A percentile compares a stretch with the other conserved stretches of the same genome.
phyloP scores from a whole-genome alignment of 2,888 invertebrate genomes.

The Orthonevra nobilis region DNA sequence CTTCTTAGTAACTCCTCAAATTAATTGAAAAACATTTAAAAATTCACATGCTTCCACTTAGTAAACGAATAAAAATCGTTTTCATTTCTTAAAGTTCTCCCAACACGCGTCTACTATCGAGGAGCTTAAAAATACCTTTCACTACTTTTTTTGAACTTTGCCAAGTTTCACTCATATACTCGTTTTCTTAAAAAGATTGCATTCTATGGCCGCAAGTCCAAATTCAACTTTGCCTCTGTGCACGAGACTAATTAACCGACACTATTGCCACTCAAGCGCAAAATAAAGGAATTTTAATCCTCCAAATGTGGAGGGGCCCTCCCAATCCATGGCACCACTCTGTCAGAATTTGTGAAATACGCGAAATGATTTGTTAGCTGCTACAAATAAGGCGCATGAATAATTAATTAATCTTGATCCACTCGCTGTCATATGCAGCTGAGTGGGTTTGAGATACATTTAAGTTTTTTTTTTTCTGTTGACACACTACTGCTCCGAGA shows the following conservation, averaged over 20 bases:
- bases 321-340: slow-evolving; percentile 5
- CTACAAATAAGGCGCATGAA: slow-evolving; percentile 40
- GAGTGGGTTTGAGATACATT: neutral
- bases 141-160: too few relatives aligned
- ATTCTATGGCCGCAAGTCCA: too few relatives aligned
- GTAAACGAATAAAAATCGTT: too few relatives aligned
- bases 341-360: slow-evolving; percentile 7
- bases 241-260: slow-evolving; percentile 1
- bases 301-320: slow-evolving; percentile 3
- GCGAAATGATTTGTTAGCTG: slow-evolving; percentile 54
- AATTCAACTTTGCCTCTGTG: too few relatives aligned
- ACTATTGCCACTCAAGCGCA: neutral
- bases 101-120: too few relatives aligned
- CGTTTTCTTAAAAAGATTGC: too few relatives aligned
- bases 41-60: too few relatives aligned
- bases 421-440: slow-evolving; percentile 40
- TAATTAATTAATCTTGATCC: slow-evolving; percentile 55
- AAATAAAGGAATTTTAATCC: slow-evolving; percentile 23
- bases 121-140: too few relatives aligned
- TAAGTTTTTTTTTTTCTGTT: slow-evolving; percentile 1
- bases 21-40: too few relatives aligned
- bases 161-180: too few relatives aligned
- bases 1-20: too few relatives aligned
- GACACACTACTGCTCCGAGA: neutral
- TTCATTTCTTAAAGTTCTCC: too few relatives aligned